Conservation (phyloP, 2,888 invertebrate species). For the Hymenopus coronatus region DNA sequence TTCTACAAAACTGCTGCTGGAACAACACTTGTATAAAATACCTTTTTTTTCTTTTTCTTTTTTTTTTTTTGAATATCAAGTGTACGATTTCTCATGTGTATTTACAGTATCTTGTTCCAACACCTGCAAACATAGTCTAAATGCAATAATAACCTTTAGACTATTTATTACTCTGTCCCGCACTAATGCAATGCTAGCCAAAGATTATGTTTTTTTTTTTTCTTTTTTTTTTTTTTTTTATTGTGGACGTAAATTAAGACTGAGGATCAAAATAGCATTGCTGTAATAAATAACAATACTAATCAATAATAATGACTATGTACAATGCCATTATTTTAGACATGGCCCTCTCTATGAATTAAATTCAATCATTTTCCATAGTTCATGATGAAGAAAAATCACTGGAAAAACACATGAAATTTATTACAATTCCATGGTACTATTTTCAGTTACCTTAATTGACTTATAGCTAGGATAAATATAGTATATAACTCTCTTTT, state of each 20-base stretch:
- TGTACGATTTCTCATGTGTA: background rate
- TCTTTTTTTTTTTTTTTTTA: background rate
- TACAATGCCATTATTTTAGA: background rate
- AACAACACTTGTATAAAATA: conserved; percentile 15
- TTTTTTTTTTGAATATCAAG: background rate
- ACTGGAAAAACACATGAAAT: background rate
- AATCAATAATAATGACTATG: background rate
- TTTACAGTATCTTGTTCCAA: conserved; percentile 1
- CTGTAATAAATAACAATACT: background rate
- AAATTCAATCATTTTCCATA: background rate
- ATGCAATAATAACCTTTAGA: background rate
- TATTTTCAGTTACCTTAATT: conserved; percentile 16
- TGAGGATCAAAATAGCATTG: conserved; percentile 1
- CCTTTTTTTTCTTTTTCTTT: background rate
- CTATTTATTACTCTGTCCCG: background rate
- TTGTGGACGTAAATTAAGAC: conserved; percentile 9
- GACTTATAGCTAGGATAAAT: conserved; percentile 27
- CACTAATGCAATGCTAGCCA: background rate
- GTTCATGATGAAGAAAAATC: background rate
- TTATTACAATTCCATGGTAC: conserved; percentile 15
- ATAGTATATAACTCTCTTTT: background rate
- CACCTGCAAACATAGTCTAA: background rate
- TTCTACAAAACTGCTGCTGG: conserved; percentile 6
- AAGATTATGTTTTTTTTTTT: background rate
- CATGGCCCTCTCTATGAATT: background rate